Percentiles rank a stretch among this genome's conserved stretches.
Evolutionary conservation across 92 coral and sea anemone species (phyloP).

Genomic region (Anthopleura xanthogrammica): DNA sequence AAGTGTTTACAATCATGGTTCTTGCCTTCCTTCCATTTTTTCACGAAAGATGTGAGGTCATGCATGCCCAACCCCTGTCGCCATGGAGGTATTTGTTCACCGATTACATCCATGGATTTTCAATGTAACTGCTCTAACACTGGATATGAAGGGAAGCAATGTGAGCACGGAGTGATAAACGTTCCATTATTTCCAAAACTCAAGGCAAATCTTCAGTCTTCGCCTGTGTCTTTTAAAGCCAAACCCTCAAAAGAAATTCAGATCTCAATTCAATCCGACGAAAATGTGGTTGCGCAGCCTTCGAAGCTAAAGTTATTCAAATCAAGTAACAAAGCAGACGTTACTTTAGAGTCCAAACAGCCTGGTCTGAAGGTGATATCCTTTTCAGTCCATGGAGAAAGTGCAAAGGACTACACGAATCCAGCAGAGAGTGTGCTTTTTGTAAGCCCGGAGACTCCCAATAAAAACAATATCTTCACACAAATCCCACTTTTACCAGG

Average conservation of each 20-base stretch:
- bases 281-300: background rate
- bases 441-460: conserved; percentile 4
- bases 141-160: conserved; percentile 1
- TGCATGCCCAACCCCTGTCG: conserved; percentile 30
- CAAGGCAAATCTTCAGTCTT: conserved; percentile 1
- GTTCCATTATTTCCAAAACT: conserved; percentile 13
- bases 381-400: background rate
- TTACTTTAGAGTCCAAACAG: conserved; percentile 4
- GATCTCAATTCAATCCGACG: conserved; percentile 11
- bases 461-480: background rate
- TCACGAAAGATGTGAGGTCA: background rate
- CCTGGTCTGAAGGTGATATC: conserved; percentile 7
- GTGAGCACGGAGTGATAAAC: conserved; percentile 18
- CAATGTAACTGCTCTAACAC: conserved; percentile 13
- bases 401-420: background rate
- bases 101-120: conserved; percentile 6
- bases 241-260: conserved; percentile 5
- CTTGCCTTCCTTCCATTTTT: background rate
- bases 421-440: conserved; percentile 7
- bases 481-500: conserved; percentile 4
- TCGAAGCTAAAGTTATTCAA: background rate
- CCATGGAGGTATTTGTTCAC: conserved; percentile 11
- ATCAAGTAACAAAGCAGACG: background rate
- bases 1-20: background rate
- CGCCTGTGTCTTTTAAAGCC: background rate